phyloP scores from a whole-genome alignment of 2,797 vertebrate genomes.

The Miichthys miiuy region DNA sequence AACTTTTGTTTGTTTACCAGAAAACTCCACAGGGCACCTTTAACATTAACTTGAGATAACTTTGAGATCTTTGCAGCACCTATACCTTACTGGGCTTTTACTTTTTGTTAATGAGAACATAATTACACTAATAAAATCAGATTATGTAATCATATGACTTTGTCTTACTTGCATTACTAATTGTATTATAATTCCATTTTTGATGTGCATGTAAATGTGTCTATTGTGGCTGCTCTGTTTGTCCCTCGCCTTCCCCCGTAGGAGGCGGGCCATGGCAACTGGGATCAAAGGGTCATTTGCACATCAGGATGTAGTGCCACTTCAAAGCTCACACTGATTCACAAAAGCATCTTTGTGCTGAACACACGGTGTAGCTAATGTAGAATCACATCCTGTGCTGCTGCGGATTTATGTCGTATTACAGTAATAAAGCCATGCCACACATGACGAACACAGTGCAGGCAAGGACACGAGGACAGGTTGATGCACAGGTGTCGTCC shows the following conservation, averaged over 20 bases:
- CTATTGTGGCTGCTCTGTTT: slow-evolving; percentile 54
- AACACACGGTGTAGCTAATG: slow-evolving; percentile 23
- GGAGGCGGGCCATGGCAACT: slow-evolving; percentile 43
- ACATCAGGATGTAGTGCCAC: slow-evolving; percentile 75
- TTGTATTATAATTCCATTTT: slow-evolving; percentile 47
- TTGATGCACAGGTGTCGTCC: slow-evolving; percentile 50
- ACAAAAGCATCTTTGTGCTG: slow-evolving; percentile 73
- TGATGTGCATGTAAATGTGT: slow-evolving; percentile 60
- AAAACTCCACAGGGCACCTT: slow-evolving; percentile 2
- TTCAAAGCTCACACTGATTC: slow-evolving; percentile 71
- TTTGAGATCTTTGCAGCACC: background rate
- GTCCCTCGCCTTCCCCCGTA: slow-evolving; percentile 32
- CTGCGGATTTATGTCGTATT: slow-evolving; percentile 42
- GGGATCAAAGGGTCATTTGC: slow-evolving; percentile 82
- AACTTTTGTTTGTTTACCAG: background rate
- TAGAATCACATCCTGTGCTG: slow-evolving; percentile 38
- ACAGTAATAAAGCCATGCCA: slow-evolving; percentile 57
- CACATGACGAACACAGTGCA: background rate
- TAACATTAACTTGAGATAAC: background rate
- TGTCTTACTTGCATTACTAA: slow-evolving; percentile 30
- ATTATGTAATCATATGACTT: slow-evolving; percentile 3
- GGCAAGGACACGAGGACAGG: slow-evolving; percentile 6
- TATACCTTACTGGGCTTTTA: background rate
- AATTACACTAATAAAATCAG: slow-evolving; percentile 6
- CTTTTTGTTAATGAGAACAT: background rate